Conservation (phyloP, 2,888 invertebrate genomes). For the Drosophila prostipennis region DNA sequence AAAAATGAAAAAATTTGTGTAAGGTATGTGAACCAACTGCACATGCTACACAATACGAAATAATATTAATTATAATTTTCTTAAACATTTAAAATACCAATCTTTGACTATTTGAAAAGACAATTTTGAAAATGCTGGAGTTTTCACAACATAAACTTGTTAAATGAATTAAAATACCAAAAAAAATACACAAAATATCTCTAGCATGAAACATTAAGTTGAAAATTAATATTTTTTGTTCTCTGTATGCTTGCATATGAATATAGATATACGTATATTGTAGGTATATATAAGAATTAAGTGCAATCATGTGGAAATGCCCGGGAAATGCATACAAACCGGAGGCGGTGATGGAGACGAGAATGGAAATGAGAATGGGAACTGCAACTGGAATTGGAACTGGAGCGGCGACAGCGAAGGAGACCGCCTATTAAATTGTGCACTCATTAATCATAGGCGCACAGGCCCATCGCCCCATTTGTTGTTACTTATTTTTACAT, state of each 20-base stretch:
- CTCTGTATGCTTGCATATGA: slow-evolving; percentile 11
- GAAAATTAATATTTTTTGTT: background rate
- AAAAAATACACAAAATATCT: background rate
- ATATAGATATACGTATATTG: slow-evolving; percentile 23
- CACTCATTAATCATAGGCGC: slow-evolving; percentile 75
- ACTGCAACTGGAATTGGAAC: slow-evolving; percentile 1
- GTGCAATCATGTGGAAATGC: slow-evolving; percentile 76
- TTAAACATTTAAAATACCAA: background rate
- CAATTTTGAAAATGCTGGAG: background rate
- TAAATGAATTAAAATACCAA: background rate
- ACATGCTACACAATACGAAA: slow-evolving; percentile 4
- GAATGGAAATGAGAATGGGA: slow-evolving; percentile 10
- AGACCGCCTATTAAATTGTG: slow-evolving; percentile 78
- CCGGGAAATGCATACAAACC: slow-evolving; percentile 65
- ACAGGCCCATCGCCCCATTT: slow-evolving; percentile 7
- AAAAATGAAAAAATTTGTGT: slow-evolving; percentile 9
- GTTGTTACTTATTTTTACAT: slow-evolving; percentile 58
- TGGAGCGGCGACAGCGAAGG: slow-evolving; percentile 38
- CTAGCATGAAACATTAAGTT: no score
- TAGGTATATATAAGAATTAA: slow-evolving; percentile 58
- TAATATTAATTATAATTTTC: background rate
- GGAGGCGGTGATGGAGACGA: slow-evolving; percentile 34
- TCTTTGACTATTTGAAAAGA: no score
- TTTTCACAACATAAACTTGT: background rate
- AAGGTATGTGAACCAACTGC: slow-evolving; percentile 36